Evolutionary conservation across 2,888 invertebrate genomes (phyloP).

Genomic region (Andrena chrysosceles): DNA sequence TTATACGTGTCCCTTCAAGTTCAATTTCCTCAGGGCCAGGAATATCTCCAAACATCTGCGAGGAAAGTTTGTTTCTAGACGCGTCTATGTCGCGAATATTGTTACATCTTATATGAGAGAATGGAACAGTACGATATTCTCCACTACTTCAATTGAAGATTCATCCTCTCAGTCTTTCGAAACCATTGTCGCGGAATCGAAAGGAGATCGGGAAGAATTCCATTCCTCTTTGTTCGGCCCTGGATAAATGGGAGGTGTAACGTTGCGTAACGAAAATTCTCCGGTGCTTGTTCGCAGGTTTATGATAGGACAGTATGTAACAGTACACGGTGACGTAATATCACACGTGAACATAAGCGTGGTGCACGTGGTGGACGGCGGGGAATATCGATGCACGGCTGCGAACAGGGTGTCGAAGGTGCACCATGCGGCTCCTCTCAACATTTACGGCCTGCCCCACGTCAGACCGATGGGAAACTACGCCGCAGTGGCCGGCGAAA

Average conservation of each 20-base stretch:
- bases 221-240: not conserved
- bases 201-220: not conserved
- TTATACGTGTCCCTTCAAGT: slow-evolving; percentile 6
- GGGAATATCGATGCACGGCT: slow-evolving; percentile 94
- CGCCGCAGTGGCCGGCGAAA: slow-evolving; percentile 93
- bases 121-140: not conserved
- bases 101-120: not conserved
- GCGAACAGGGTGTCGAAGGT: slow-evolving; percentile 93
- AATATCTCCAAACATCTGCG: not conserved
- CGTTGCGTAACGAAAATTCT: not conserved
- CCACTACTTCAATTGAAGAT: not conserved
- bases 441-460: slow-evolving; percentile 94
- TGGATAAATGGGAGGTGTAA: not conserved
- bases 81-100: not conserved
- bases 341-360: slow-evolving; percentile 96
- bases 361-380: slow-evolving; percentile 95
- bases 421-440: slow-evolving; percentile 93
- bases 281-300: slow-evolving; percentile 87
- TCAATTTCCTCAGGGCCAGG: not conserved
- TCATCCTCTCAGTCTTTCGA: not conserved
- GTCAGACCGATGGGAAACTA: slow-evolving; percentile 95
- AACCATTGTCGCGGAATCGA: not conserved
- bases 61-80: not conserved
- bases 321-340: slow-evolving; percentile 96
- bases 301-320: slow-evolving; percentile 96